A percentile compares a stretch with the other conserved stretches of the same genome.
These are phyloP conservation scores for Monoplex corrugatus DNA, from an alignment of 2,888 invertebrate genomes.

Conservation along the genomic window DNA sequence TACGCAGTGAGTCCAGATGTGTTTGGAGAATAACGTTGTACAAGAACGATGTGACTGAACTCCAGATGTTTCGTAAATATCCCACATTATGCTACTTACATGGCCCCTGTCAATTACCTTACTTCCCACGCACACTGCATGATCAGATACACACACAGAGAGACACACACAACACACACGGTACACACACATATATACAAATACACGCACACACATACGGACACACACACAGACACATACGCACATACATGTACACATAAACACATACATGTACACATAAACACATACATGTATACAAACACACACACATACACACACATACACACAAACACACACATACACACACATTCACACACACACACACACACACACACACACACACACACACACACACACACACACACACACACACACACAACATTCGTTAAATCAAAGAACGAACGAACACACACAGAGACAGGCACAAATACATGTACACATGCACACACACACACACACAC, in stretches of 20 bases:
- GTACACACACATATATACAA: neutral
- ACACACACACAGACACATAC: neutral
- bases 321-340: too few relatives aligned
- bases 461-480: neutral
- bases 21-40: too few relatives aligned
- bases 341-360: conserved; percentile 17
- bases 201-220: neutral
- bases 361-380: conserved; percentile 22
- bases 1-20: too few relatives aligned
- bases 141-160: too few relatives aligned
- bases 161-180: neutral
- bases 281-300: neutral
- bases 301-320: neutral
- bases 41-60: too few relatives aligned
- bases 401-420: neutral
- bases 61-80: too few relatives aligned
- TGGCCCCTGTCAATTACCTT: too few relatives aligned
- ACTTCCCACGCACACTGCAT: too few relatives aligned
- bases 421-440: too few relatives aligned
- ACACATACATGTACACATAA: neutral
- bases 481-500: neutral
- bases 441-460: neutral
- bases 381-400: conserved; percentile 24
- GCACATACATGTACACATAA: neutral
- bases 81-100: too few relatives aligned